Base-by-base conservation (phyloP, 2,888 invertebrate genomes). In the Arge pagana region DNA sequence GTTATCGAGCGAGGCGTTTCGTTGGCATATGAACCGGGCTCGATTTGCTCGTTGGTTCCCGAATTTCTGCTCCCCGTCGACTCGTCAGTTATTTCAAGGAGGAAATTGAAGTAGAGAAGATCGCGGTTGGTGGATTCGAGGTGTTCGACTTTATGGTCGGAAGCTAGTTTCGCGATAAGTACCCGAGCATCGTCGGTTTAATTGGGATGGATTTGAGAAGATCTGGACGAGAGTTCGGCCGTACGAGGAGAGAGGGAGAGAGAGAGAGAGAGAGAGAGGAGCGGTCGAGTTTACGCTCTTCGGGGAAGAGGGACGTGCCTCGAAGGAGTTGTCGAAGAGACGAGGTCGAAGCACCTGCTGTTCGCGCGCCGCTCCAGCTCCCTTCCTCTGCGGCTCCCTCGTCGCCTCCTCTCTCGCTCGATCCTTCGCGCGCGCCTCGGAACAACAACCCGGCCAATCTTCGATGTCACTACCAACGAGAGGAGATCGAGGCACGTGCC, bases 331-430 rank as follows among this genome's bases (percentile, higher is more conserved):
- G 24, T 21, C 16, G 50, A 30, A 23, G 48, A 33, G 48, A 48
- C 28, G 48, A 49, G 21, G 21, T 61, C 67, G 64, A 67, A 71
- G 69, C 70, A 70, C 70, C 70, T 70, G 70, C 70, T 70, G 64
- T 67, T 69, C 62, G 69, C 67, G 64, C 65, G 63, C 68, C 67
- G 64, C 67, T 60, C 42, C 51, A 42, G 54, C 48, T 52, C 28
- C 52, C 50, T 35, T 53, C 52, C 54, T 52, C 42, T 18, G 43
- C 49, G 15, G 36, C 53, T 54, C 54, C 48, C 50, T n/a, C 33
- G 23, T 48, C 28, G n/a, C 23, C 13, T 26, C 36, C 41, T 39
- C 42, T 40, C 31, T 37, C 53, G 33, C 45, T 18, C 40, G 36
- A 30, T n/a, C n/a, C n/a, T n/a, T n/a, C 42, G 24, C 33, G 28